phyloP scores from a whole-genome alignment of 2,888 invertebrate species.

The Melanotus villosus region DNA sequence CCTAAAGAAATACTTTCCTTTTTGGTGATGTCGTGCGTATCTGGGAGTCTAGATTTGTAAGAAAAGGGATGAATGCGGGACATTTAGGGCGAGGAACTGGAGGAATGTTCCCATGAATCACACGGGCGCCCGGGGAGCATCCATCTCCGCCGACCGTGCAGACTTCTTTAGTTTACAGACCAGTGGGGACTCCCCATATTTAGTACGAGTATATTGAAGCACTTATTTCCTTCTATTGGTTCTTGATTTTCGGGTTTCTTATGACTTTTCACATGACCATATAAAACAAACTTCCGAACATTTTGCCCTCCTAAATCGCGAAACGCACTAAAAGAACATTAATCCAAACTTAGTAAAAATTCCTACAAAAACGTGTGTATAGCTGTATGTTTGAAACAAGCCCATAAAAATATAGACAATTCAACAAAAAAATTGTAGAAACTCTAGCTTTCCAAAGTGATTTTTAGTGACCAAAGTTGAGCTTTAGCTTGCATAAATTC shows the following conservation, averaged over 20 bases:
- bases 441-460: too few species aligned
- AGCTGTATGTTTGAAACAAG: too few species aligned
- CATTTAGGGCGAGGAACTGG: conserved; percentile 42
- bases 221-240: conserved; percentile 24
- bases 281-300: too few species aligned
- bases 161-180: conserved; percentile 44
- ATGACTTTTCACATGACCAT: neutral
- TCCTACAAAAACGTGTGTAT: too few species aligned
- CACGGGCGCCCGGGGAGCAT: conserved; percentile 49
- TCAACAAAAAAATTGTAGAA: too few species aligned
- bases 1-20: conserved; percentile 30
- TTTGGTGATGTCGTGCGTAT: conserved; percentile 40
- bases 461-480: too few species aligned
- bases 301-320: too few species aligned
- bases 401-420: too few species aligned
- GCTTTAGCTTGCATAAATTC: too few species aligned
- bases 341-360: too few species aligned
- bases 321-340: too few species aligned
- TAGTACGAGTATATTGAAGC: conserved; percentile 16
- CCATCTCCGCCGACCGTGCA: conserved; percentile 46
- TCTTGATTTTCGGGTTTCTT: conserved; percentile 20
- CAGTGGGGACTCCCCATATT: conserved; percentile 26
- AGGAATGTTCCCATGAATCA: conserved; percentile 53
- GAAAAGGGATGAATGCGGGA: conserved; percentile 42
- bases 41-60: conserved; percentile 43